Conservation (phyloP, 2,797 vertebrate genomes). For the Austrolebias charrua region DNA sequence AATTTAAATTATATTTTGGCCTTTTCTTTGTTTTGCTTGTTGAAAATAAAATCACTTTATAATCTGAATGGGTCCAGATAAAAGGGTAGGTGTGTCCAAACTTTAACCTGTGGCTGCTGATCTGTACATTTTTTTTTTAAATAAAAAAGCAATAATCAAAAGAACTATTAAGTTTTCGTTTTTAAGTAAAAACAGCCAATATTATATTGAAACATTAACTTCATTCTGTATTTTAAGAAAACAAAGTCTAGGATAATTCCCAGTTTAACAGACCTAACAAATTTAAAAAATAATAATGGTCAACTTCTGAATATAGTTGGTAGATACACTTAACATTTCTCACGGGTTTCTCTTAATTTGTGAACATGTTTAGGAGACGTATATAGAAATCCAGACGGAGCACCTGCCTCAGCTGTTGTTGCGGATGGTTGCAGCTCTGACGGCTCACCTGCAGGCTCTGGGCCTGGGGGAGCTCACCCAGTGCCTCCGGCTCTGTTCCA, state of each 20-base stretch:
- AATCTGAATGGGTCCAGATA: background rate
- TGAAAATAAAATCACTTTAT: slow-evolving; percentile 2
- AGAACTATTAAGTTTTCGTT: too few species aligned
- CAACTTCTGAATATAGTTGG: background rate
- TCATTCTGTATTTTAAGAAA: background rate
- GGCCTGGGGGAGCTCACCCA: slow-evolving; percentile 90
- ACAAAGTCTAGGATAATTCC: background rate
- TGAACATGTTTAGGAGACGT: slow-evolving; percentile 86
- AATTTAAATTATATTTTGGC: slow-evolving; percentile 6
- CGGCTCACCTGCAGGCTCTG: slow-evolving; percentile 87
- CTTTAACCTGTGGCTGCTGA: background rate
- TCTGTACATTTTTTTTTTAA: background rate
- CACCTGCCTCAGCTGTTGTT: slow-evolving; percentile 95
- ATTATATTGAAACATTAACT: too few species aligned
- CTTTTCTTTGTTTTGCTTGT: slow-evolving; percentile 24
- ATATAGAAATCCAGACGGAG: slow-evolving; percentile 99
- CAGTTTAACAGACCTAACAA: background rate
- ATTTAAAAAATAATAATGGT: background rate
- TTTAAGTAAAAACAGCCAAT: too few species aligned
- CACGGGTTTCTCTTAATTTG: background rate
- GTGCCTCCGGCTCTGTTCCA: slow-evolving; percentile 95
- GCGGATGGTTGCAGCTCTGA: slow-evolving; percentile 94
- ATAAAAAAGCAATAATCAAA: too few species aligned
- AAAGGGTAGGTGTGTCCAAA: background rate
- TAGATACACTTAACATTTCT: background rate